phyloP scores from a whole-genome alignment of 2,797 vertebrate genomes.

The Chelon auratus region DNA sequence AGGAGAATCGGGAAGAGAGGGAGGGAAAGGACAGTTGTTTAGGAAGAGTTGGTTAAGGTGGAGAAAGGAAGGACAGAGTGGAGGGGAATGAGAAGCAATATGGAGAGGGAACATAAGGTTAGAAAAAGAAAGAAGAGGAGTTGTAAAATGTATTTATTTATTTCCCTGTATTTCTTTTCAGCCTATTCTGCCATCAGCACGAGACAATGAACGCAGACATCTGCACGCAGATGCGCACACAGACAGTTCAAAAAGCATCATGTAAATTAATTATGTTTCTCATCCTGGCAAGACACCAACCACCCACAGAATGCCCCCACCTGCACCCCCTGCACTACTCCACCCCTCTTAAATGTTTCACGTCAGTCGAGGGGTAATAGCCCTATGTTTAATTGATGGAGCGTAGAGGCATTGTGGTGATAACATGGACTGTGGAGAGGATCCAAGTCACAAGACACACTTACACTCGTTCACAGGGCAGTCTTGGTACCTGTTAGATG shows the following conservation, averaged over 20 bases:
- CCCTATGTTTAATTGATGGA: constrained; percentile 73
- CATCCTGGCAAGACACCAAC: constrained; percentile 69
- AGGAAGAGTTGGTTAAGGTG: not conserved
- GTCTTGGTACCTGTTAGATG: constrained; percentile 35
- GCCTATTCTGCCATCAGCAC: constrained; percentile 4
- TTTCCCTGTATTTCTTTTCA: too few relatives aligned
- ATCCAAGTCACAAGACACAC: constrained; percentile 36
- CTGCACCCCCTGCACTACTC: constrained; percentile 33
- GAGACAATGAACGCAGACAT: constrained; percentile 63
- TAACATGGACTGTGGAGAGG: constrained; percentile 42
- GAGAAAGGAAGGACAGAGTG: constrained; percentile 4
- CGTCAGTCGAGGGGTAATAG: constrained; percentile 69
- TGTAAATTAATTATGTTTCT: constrained; percentile 78
- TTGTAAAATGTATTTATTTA: not conserved
- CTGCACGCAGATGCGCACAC: constrained; percentile 32
- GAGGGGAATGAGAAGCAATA: constrained; percentile 3
- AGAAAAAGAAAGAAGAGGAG: constrained; percentile 4
- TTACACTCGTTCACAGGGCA: constrained; percentile 8
- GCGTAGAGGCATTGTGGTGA: constrained; percentile 52
- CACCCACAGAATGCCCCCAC: constrained; percentile 35
- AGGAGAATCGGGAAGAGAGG: constrained; percentile 29
- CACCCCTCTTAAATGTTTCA: constrained; percentile 70
- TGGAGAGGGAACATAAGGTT: constrained; percentile 21
- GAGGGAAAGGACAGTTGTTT: constrained; percentile 13
- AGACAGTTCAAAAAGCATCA: constrained; percentile 65